A percentile compares a stretch with the other conserved stretches of the same genome.
phyloP scores from a whole-genome alignment of 2,113 vertebrate species.

The Alligator mississippiensis region DNA sequence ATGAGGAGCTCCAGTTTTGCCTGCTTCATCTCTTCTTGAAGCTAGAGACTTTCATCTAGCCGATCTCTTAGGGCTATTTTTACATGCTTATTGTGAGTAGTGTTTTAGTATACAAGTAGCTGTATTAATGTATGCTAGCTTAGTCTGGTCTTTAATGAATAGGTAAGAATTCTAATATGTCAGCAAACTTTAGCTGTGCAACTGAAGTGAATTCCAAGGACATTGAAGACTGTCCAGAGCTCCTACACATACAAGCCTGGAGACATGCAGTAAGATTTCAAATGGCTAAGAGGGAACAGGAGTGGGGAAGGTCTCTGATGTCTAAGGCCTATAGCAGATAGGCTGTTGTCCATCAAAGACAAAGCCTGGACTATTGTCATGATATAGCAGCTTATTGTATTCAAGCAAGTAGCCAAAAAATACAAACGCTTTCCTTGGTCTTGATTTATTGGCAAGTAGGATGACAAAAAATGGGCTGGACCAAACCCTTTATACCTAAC shows the following conservation, averaged over 20 bases:
- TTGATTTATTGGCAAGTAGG: background rate
- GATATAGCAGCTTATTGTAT: fast-evolving
- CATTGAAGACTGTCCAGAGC: background rate
- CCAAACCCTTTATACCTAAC: background rate
- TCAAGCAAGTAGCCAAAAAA: background rate
- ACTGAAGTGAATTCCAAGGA: background rate
- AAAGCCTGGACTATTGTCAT: background rate
- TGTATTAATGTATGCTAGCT: background rate
- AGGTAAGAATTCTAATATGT: background rate
- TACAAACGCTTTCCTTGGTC: background rate
- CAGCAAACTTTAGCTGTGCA: background rate
- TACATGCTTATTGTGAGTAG: background rate
- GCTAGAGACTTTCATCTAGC: background rate
- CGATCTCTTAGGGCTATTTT: background rate
- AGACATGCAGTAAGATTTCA: background rate
- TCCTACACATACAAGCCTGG: background rate
- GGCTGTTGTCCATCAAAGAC: background rate
- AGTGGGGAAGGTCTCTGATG: background rate
- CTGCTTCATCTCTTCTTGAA: background rate
- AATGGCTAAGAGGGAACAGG: background rate
- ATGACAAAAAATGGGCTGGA: background rate
- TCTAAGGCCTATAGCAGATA: background rate
- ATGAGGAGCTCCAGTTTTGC: background rate
- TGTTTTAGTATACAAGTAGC: background rate
- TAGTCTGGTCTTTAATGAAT: background rate